Base-by-base conservation (phyloP, 2,113 vertebrate species). In the Pelodiscus sinensis region DNA sequence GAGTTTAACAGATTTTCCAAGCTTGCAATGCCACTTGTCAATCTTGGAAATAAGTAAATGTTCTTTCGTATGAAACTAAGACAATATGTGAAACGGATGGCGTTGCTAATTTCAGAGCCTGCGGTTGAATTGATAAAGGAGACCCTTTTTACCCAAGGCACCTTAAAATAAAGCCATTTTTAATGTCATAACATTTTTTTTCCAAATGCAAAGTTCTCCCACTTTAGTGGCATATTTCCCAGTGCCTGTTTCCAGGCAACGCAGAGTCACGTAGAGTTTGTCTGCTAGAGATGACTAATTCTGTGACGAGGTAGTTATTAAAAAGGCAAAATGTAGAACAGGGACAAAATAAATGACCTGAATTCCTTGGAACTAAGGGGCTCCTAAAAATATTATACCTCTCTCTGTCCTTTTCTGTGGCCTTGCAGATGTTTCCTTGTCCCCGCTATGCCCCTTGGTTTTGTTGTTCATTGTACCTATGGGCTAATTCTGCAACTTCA, bases 331-430 rank as follows among this genome's bases (percentile, higher is more conserved):
- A 1, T 35, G 1, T 24, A 27, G 35, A 84, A 57, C 83, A 88
- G 52, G 9, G n/a, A 11, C 4, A 38, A 27, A 80, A 10, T 56
- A 79, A 71, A 83, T 22, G 14, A 24, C 88, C 16, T 56, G 56
- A 73, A 18, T 52, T 62, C 82, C 51, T 31, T 84, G 27, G 71
- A 21, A 12, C 58, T 44, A 73, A 4, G 79, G 1, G 60, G 27
- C 4, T 86, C 56, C 31, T 51, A 5, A 9, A 2, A 35, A 1
- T n/a, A 2, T 80, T 92, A 18, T 87, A 44, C 44, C 56, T 56
- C 9, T 29, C 9, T 73, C 95, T 84, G 96, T 38, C 95, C 93
- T 90, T 79, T 52, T 85, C 71, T 38, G 51, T 54, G 9, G 44
- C 62, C 44, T 73, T 57, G 78, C 6, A 44, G 44, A 81, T 60